Evolutionary conservation across 2,888 invertebrate species (phyloP), one percentile per base, ranked within the genome.

Genomic region (Mylabris sibirica): DNA sequence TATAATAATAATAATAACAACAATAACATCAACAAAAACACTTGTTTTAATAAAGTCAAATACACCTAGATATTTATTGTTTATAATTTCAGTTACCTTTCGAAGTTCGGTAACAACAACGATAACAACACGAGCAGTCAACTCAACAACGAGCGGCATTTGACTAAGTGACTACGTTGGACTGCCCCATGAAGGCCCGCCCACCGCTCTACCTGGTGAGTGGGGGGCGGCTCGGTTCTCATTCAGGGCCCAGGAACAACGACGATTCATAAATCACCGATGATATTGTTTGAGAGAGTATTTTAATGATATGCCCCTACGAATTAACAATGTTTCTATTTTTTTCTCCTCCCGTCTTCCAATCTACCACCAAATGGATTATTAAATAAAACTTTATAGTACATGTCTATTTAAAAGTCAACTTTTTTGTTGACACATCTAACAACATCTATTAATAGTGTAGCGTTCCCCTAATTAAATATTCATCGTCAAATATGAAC

Each of bases 101-200:
- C 49, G 49, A 49, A 2, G 20, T 8, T 49, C 49, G 20, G 20
- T 22, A 49, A 49, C 22, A 49, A 9, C 9, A 20, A 20, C 69
- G 72, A 72, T 71, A 72, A 70, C 76, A 76, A 76, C 77, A 78
- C 76, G 72, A 76, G 78, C 79, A 76, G 73, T 78, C 81, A 75
- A 77, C 78, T 80, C 82, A 75, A 78, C 49, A 49, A 49, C 79
- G 82, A 78, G 81, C 82, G 81, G 82, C 82, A 82, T 82, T 83
- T 82, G 84, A 84, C 84, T 84, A 82, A 83, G 81, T 82, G 84
- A 82, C 81, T 81, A 77, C 78, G 78, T 78, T 79, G 82, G 83
- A 78, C 82, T 82, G 81, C 82, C 82, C 82, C 77, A 72, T 70
- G 68, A 82, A 79, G 84, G 79, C 79, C 84, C 84, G 83, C 84